Conservation (phyloP, 2,113 vertebrate genomes). For the Proteles cristata region DNA sequence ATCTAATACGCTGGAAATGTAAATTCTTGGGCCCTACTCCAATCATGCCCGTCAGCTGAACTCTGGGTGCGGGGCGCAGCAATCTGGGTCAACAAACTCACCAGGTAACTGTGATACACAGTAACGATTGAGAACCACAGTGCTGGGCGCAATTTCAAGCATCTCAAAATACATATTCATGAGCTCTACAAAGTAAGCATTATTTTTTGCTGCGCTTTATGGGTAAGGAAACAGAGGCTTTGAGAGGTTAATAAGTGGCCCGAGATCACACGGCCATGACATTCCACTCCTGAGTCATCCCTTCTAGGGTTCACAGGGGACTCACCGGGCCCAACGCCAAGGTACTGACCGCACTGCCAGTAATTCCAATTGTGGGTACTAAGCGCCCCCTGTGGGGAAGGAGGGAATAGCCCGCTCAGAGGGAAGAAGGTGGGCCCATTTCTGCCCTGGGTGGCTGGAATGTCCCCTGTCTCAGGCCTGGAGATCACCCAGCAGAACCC, state of each 20-base stretch:
- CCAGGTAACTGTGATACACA: neutral
- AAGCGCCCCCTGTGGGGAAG: conserved; percentile 87
- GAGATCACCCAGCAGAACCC: neutral
- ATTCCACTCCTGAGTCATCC: conserved; percentile 35
- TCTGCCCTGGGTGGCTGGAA: neutral
- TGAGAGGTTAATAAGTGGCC: neutral
- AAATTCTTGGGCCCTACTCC: neutral
- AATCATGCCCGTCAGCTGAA: neutral
- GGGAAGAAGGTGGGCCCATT: accelerated
- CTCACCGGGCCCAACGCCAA: conserved; percentile 95
- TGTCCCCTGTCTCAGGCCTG: neutral
- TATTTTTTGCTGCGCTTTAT: neutral
- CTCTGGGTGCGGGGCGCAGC: neutral
- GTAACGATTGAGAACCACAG: neutral
- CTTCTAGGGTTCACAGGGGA: neutral
- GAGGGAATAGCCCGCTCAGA: neutral
- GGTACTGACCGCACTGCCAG: conserved; percentile 93
- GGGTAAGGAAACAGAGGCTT: neutral
- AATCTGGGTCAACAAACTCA: neutral
- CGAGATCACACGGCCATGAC: neutral
- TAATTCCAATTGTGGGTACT: conserved; percentile 94
- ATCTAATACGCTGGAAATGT: neutral
- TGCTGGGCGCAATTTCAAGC: neutral
- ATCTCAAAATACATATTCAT: neutral
- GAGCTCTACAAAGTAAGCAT: neutral